Conservation (phyloP, 2,797 vertebrate genomes). For the Etheostoma perlongum region DNA sequence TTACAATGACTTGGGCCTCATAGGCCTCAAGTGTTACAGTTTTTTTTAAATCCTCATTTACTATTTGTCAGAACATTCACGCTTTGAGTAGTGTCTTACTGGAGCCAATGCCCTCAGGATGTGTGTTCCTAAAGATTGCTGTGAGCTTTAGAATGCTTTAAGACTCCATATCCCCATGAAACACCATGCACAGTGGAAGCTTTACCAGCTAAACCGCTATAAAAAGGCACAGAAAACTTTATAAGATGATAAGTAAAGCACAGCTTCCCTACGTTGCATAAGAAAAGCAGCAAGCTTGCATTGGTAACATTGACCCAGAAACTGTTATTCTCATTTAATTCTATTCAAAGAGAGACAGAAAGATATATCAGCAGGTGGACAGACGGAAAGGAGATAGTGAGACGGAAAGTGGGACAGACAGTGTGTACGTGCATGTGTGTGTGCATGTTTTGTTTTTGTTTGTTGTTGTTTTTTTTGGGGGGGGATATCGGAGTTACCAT, state of each 20-base stretch:
- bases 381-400: constrained; percentile 30
- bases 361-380: constrained; percentile 7
- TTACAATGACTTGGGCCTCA: no score
- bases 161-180: constrained; percentile 50
- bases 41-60: not conserved
- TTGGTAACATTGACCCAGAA: constrained; percentile 42
- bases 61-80: not conserved
- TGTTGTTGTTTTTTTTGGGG: not conserved
- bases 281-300: constrained; percentile 9
- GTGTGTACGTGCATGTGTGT: constrained; percentile 6
- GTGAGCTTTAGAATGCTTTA: constrained; percentile 40
- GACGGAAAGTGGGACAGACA: constrained; percentile 28
- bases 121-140: constrained; percentile 44
- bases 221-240: constrained; percentile 47
- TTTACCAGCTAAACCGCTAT: constrained; percentile 47
- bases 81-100: constrained; percentile 17
- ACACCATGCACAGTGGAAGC: constrained; percentile 28
- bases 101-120: constrained; percentile 33
- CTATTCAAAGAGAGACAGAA: not conserved
- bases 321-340: constrained; percentile 34
- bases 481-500: constrained; percentile 78
- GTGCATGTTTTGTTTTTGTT: not conserved
- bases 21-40: no score
- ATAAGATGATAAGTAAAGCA: constrained; percentile 43
- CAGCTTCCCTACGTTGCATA: constrained; percentile 20